Evolutionary conservation across 2,888 invertebrate genomes (phyloP).

Genomic region (Lasioglossum morio): DNA sequence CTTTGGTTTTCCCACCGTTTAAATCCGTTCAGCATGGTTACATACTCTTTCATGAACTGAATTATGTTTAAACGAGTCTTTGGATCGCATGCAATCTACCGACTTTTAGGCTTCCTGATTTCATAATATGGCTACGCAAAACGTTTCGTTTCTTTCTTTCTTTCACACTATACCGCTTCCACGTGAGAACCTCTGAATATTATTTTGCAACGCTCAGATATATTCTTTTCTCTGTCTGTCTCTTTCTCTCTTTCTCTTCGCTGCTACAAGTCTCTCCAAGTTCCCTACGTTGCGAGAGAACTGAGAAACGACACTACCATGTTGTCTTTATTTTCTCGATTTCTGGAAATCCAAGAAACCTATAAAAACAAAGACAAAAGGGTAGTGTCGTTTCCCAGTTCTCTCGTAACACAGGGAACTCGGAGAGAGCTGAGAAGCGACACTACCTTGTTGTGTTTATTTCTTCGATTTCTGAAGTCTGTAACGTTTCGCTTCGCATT

Average conservation of each 20-base stretch:
- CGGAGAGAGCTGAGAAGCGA: not conserved
- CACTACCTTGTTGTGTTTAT: not conserved
- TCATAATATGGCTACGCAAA: constrained; percentile 66
- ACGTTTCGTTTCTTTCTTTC: constrained; percentile 34
- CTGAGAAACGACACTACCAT: not conserved
- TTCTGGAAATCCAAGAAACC: not conserved
- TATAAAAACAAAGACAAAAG: too few relatives aligned
- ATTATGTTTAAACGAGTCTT: constrained; percentile 73
- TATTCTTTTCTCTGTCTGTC: not conserved
- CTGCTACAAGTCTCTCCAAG: constrained; percentile 20
- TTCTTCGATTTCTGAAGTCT: not conserved
- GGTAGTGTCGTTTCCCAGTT: too few relatives aligned
- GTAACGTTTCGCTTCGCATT: constrained; percentile 36
- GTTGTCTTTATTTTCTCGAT: not conserved
- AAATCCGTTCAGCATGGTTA: constrained; percentile 56
- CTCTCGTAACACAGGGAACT: too few relatives aligned
- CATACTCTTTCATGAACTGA: constrained; percentile 43
- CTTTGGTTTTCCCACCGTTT: constrained; percentile 34
- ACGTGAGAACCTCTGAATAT: constrained; percentile 47
- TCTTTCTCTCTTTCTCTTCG: constrained; percentile 28
- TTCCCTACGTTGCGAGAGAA: not conserved
- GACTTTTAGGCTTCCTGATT: constrained; percentile 80
- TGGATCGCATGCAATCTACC: constrained; percentile 84
- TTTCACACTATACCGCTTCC: constrained; percentile 56
- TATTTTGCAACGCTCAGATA: constrained; percentile 60